Evolutionary conservation across 2,797 vertebrate genomes (phyloP).

Genomic region (Manis javanica): DNA sequence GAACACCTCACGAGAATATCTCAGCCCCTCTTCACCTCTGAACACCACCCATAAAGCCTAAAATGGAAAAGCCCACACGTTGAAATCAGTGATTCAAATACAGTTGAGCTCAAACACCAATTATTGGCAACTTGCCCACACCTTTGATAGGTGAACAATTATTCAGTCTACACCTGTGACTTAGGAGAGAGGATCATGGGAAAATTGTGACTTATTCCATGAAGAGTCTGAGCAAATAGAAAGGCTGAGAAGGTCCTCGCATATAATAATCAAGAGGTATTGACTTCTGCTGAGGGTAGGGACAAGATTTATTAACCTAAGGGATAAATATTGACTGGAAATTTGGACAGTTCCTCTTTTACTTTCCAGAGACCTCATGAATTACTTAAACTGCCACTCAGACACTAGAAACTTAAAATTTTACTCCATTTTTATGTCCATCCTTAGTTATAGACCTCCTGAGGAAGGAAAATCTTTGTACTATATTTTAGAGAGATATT

Average conservation of each 20-base stretch:
- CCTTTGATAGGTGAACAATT: slow-evolving; percentile 77
- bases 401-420: slow-evolving; percentile 73
- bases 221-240: slow-evolving; percentile 81
- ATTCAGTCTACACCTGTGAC: slow-evolving; percentile 79
- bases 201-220: slow-evolving; percentile 81
- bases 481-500: slow-evolving; percentile 79
- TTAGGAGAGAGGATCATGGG: slow-evolving; percentile 81
- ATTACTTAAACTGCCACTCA: slow-evolving; percentile 78
- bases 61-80: slow-evolving; percentile 63
- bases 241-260: slow-evolving; percentile 75
- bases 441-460: slow-evolving; percentile 78
- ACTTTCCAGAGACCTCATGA: slow-evolving; percentile 76
- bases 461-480: slow-evolving; percentile 74
- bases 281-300: slow-evolving; percentile 85
- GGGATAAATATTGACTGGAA: slow-evolving; percentile 87
- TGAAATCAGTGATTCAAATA: slow-evolving; percentile 73
- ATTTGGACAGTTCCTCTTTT: slow-evolving; percentile 79
- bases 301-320: slow-evolving; percentile 86
- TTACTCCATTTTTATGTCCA: slow-evolving; percentile 72
- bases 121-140: slow-evolving; percentile 75
- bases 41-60: neutral
- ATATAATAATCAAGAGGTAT: slow-evolving; percentile 83
- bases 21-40: neutral
- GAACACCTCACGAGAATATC: neutral
- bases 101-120: slow-evolving; percentile 59